A percentile compares a stretch with the other conserved stretches of the same genome.
Conservation (phyloP, 2,888 invertebrate species). For the Amblyjoppa fuscipennis region DNA sequence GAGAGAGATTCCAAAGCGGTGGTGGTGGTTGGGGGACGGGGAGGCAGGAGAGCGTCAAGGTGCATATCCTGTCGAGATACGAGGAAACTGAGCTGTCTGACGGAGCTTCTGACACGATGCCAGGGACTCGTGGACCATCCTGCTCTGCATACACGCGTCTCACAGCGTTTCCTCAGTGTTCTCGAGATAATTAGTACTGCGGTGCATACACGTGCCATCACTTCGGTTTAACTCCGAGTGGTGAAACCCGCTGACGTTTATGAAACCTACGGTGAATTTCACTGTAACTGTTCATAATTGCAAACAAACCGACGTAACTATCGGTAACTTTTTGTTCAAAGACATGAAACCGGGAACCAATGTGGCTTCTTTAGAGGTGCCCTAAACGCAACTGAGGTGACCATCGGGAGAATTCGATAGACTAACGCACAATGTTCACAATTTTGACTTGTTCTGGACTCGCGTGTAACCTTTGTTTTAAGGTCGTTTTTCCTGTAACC, state of each 20-base stretch:
- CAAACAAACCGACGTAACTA: not conserved
- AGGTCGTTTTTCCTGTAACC: no score
- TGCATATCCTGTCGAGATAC: conserved; percentile 25
- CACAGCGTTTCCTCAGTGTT: conserved; percentile 6
- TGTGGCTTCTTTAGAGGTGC: not conserved
- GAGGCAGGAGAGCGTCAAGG: not conserved
- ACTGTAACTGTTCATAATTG: not conserved
- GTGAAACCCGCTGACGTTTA: not conserved
- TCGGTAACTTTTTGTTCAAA: not conserved
- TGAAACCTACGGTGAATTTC: not conserved
- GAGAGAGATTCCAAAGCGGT: conserved; percentile 43
- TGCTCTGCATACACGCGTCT: conserved; percentile 1
- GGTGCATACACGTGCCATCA: conserved; percentile 1
- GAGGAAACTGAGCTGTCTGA: conserved; percentile 36
- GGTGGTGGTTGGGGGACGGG: conserved; percentile 25
- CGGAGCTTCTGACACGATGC: conserved; percentile 13
- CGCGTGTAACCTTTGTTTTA: no score
- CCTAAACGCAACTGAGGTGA: no score
- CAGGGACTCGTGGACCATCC: conserved; percentile 11
- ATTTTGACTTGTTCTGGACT: no score
- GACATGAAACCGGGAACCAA: not conserved
- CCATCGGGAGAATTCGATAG: no score
- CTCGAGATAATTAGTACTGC: conserved; percentile 54
- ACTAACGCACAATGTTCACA: no score
- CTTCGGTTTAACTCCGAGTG: conserved; percentile 25